phyloP scores from a whole-genome alignment of 2,797 vertebrate species.

The Megaceryle alcyon region DNA sequence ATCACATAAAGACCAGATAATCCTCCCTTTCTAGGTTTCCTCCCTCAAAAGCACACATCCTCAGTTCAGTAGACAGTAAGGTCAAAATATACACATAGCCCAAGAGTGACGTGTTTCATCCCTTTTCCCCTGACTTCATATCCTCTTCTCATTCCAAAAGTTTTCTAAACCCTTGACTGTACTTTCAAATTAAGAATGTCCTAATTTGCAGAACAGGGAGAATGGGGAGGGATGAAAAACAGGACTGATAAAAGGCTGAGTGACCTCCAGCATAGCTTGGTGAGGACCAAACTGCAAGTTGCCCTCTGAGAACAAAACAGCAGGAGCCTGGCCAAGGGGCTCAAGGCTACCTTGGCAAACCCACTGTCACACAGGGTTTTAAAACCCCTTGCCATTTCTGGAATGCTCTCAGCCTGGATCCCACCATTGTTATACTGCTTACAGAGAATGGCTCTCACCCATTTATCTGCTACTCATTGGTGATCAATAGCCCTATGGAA shows the following conservation, averaged over 20 bases:
- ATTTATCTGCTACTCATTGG: background rate
- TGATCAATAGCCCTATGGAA: background rate
- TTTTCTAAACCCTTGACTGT: background rate
- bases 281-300: background rate
- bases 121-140: background rate
- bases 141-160: background rate
- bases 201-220: background rate
- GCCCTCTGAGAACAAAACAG: background rate
- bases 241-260: background rate
- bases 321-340: rapidly evolving
- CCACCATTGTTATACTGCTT: background rate
- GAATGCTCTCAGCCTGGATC: background rate
- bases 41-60: background rate
- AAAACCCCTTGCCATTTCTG: background rate
- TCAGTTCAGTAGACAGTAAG: background rate
- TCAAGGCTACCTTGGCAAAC: background rate
- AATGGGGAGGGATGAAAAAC: background rate
- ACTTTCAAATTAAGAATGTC: background rate
- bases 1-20: background rate
- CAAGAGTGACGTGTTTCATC: background rate
- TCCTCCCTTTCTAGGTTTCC: background rate
- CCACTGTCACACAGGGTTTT: background rate
- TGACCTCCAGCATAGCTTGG: background rate
- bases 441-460: background rate
- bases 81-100: background rate